phyloP scores from a whole-genome alignment of 2,113 vertebrate genomes.

The Hemiprocne comata region DNA sequence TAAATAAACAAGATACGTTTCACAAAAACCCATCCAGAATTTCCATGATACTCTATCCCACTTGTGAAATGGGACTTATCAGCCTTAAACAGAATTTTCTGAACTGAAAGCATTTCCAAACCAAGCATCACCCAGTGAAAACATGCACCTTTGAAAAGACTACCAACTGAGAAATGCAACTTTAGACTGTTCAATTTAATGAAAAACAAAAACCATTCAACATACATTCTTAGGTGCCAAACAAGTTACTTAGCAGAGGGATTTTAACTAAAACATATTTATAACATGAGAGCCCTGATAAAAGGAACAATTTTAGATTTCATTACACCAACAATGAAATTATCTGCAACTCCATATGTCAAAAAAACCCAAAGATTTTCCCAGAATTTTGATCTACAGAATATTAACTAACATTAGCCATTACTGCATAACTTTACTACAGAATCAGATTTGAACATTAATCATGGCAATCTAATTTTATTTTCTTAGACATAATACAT shows the following conservation, averaged over 20 bases:
- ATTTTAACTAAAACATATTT: not conserved
- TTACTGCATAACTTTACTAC: not conserved
- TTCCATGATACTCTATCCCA: not conserved
- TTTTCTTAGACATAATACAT: slow-evolving; percentile 5
- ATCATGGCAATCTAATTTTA: slow-evolving; percentile 24
- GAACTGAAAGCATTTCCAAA: not conserved
- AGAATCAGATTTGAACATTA: not conserved
- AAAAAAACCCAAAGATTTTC: slow-evolving; percentile 17
- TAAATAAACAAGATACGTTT: not conserved
- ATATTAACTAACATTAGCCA: not conserved
- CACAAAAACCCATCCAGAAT: not conserved
- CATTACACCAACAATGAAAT: not conserved
- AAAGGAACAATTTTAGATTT: not conserved
- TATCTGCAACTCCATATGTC: not conserved
- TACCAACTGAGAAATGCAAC: not conserved
- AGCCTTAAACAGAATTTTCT: not conserved
- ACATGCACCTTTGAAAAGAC: not conserved
- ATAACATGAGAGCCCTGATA: not conserved
- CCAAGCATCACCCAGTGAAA: not conserved
- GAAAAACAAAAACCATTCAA: not conserved
- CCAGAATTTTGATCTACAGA: not conserved
- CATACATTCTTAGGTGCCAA: not conserved
- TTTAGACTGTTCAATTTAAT: not conserved
- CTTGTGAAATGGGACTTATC: not conserved
- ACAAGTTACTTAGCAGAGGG: not conserved